Conservation (phyloP, 1,140 invertebrate species). For the Diachasmimorpha longicaudata region DNA sequence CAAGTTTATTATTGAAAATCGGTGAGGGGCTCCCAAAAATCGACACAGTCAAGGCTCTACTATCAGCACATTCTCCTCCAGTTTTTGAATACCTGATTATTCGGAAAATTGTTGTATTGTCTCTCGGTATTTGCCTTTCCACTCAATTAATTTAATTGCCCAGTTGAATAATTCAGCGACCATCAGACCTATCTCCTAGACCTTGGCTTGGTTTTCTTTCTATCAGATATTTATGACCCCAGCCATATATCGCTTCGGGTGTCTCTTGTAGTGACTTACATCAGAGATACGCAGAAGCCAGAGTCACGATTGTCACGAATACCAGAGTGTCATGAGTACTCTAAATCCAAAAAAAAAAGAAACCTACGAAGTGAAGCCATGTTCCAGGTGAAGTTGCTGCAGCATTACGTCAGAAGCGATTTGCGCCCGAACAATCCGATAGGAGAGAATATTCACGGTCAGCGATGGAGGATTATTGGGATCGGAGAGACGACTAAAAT, state of each 20-base stretch:
- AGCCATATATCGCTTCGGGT: neutral
- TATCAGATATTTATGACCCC: slow-evolving; percentile 24
- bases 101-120: neutral
- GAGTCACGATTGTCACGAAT: neutral
- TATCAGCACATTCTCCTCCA: neutral
- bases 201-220: slow-evolving; percentile 20
- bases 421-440: neutral
- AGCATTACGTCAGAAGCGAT: neutral
- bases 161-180: neutral
- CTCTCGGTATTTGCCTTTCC: neutral
- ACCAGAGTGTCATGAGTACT: neutral
- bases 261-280: neutral
- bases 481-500: neutral
- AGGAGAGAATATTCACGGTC: neutral
- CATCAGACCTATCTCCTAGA: neutral
- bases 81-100: neutral
- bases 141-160: neutral
- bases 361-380: neutral
- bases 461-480: neutral
- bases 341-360: neutral
- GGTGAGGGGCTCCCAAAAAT: no score
- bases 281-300: neutral
- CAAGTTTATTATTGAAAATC: no score
- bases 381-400: neutral
- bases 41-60: no score